Conservation (phyloP, 1,140 invertebrate genomes). For the Eupeodes corollae region DNA sequence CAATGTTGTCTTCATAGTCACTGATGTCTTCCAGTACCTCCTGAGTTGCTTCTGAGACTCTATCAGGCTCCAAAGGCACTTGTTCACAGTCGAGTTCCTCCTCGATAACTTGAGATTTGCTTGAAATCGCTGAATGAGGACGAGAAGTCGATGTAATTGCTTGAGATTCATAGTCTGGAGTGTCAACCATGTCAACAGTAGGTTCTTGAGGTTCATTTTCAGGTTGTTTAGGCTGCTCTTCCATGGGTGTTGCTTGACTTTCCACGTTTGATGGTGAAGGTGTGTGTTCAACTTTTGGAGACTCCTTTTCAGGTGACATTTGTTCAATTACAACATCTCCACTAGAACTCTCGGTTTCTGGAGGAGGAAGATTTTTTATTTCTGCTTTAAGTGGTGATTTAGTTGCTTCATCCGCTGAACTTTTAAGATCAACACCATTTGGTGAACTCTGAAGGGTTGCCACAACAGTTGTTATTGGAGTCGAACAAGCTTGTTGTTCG, state of each 20-base stretch:
- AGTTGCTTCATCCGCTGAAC: neutral
- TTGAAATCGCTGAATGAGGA: slow-evolving; percentile 15
- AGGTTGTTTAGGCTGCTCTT: neutral
- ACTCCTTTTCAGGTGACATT: too few species aligned
- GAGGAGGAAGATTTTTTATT: slow-evolving; percentile 1
- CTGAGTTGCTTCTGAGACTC: too few species aligned
- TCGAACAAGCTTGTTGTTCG: neutral
- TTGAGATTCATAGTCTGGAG: slow-evolving; percentile 12
- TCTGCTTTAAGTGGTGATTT: slow-evolving; percentile 5
- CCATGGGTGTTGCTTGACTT: neutral
- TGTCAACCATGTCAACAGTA: slow-evolving; percentile 11
- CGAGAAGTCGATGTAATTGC: slow-evolving; percentile 13
- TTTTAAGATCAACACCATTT: slow-evolving; percentile 2
- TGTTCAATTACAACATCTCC: neutral
- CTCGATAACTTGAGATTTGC: slow-evolving; percentile 26
- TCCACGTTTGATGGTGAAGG: too few species aligned
- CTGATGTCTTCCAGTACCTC: neutral
- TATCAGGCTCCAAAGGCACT: neutral
- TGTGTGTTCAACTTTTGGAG: too few species aligned
- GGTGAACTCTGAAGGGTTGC: neutral
- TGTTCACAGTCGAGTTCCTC: slow-evolving; percentile 28
- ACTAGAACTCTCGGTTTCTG: neutral
- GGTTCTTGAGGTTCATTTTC: neutral
- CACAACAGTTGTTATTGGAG: slow-evolving; percentile 2
- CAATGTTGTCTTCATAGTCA: neutral